Base-by-base conservation (phyloP, 2,113 vertebrate species). In the Mugil cephalus region DNA sequence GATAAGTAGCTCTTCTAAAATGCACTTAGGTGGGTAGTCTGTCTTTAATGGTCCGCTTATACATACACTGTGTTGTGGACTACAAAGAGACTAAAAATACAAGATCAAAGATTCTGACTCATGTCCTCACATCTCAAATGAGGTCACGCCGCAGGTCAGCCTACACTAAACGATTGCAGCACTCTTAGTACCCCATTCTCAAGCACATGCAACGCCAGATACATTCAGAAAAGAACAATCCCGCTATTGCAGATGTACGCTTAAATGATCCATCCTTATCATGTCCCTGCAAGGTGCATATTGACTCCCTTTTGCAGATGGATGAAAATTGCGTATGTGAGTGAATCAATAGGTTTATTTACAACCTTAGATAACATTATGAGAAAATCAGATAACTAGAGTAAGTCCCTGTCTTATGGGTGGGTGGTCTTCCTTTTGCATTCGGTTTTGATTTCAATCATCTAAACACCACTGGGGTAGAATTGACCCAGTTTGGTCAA, bases 331-430 rank as follows among this genome's bases (percentile, higher is more conserved):
- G 58, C 65, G 84, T 70, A 76, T 86, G 71, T 64, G 67, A 77
- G 74, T 1, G 47, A 84, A 89, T 92, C 87, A 77, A 89, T 91
- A 88, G 0, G 17, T 80, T 86, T 81, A 76, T 90, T 87, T 77
- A 52, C 54, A 82, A 59, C 6, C 52, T 81, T 21, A 55, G 72
- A 78, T 69, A 80, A 58, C 62, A 70, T 76, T 79, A 80, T 69
- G 21, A 76, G 30, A 73, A 82, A 77, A 77, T 79, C 47, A 52
- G 67, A 83, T 74, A 61, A 54, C 83, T 42, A 67, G 50, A 61
- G 36, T 11, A 66, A 60, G 50, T 73, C 7, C 8, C 6, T 61
- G 19, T 71, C 15, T 77, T 19, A 69, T 58, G 69, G 35, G 17
- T 62, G 52, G 56, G 14, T 56, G 48, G 39, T 50, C 24, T 42